Conservation (phyloP, 1,140 invertebrate species). For the Drosophila pectinifera region DNA sequence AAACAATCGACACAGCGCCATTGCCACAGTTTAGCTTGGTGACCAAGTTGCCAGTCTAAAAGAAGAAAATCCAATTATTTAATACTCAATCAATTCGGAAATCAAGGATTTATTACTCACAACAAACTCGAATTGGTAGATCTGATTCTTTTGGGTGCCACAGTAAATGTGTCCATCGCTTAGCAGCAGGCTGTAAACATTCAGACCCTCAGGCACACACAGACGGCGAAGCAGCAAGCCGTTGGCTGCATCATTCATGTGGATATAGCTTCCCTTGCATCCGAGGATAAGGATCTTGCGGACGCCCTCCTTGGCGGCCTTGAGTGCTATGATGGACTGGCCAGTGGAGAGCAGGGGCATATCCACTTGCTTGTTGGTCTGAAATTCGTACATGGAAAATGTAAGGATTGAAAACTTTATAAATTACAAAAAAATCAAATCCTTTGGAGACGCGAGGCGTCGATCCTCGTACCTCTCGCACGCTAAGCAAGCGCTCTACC, state of each 20-base stretch:
- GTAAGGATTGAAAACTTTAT: neutral
- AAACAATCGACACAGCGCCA: slow-evolving; percentile 88
- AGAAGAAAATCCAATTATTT: slow-evolving; percentile 3
- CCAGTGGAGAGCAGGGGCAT: slow-evolving; percentile 61
- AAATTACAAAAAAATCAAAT: neutral
- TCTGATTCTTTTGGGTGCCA: slow-evolving; percentile 88
- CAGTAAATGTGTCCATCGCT: slow-evolving; percentile 88
- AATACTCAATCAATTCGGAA: neutral
- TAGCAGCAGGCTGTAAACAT: slow-evolving; percentile 89
- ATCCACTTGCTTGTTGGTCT: slow-evolving; percentile 66
- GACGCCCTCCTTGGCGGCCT: slow-evolving; percentile 88
- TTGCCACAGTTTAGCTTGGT: slow-evolving; percentile 87
- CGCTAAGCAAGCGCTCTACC: slow-evolving; percentile 94
- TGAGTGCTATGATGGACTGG: slow-evolving; percentile 87
- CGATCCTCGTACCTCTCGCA: slow-evolving; percentile 93
- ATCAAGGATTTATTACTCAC: slow-evolving; percentile 81
- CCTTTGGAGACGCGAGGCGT: slow-evolving; percentile 89
- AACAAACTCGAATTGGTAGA: slow-evolving; percentile 89
- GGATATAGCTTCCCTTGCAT: slow-evolving; percentile 88
- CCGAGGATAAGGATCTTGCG: slow-evolving; percentile 89
- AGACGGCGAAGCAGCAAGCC: slow-evolving; percentile 88
- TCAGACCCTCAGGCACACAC: slow-evolving; percentile 87
- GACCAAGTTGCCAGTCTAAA: slow-evolving; percentile 87
- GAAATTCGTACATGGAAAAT: neutral
- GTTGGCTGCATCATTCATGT: slow-evolving; percentile 88